Evolutionary conservation across 2,888 invertebrate genomes (phyloP), one percentile per base, ranked within the genome.

Genomic region (Frankliniella intonsa): DNA sequence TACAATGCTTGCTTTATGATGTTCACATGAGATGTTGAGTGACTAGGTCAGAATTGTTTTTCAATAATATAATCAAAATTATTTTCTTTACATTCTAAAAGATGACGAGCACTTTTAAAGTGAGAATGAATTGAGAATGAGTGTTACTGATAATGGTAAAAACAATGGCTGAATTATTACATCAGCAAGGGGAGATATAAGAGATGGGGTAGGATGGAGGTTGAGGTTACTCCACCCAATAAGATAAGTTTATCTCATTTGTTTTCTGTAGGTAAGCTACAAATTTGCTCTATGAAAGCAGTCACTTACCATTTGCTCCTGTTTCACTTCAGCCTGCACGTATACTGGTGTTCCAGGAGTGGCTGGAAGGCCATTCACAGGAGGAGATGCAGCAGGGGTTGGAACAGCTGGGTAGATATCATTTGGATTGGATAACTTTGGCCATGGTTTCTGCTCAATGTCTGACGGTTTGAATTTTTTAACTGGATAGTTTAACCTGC

Each of bases 401-500:
- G 82, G 83, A 22, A 65, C 80, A 8, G 80, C n/a, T 25, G 55
- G 82, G 17, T 76, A 76, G 25, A 76, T 76, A 76, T 65, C 69
- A 25, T 85, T 81, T 84, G 85, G 80, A 81, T 84, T 83, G 22
- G 69, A 76, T 1, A 12, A 22, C 25, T 76, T 76, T 22, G 69
- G 25, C 11, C 62, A 62, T 62, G 69, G 69, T 81, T 88, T 87
- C 86, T 85, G 88, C 84, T 90, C 90, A 84, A 86, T 88, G 62
- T 88, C 86, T 85, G 91, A 90, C 55, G 91, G 90, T 88, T 95
- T 94, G 89, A 95, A 94, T 86, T 95, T 93, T 89, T 97, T 97
- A 83, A 97, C 94, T 0, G 97, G 96, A 89, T 96, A 95, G 88
- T 96, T 94, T 86, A 96, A 90, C 96, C 96, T 89, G 85, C 8